phyloP scores from a whole-genome alignment of 2,113 vertebrate species.

The Gymnobelideus leadbeateri region DNA sequence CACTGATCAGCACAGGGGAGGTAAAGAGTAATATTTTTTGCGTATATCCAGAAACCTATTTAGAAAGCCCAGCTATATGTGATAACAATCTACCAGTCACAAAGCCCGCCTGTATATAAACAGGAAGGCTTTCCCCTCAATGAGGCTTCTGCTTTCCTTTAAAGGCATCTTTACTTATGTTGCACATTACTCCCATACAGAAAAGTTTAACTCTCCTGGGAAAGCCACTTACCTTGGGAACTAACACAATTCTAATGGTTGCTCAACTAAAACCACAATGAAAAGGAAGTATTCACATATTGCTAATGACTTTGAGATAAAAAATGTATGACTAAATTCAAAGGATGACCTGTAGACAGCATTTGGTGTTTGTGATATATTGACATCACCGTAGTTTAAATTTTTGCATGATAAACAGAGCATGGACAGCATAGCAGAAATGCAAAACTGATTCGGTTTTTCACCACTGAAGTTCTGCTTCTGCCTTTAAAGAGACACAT shows the following conservation, averaged over 20 bases:
- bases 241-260: neutral
- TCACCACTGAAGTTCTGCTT: neutral
- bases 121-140: neutral
- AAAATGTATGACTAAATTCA: conserved; percentile 9
- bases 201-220: neutral
- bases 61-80: neutral
- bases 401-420: neutral
- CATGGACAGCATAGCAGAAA: neutral
- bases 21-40: neutral
- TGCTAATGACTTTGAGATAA: neutral
- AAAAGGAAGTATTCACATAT: neutral
- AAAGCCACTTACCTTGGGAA: neutral
- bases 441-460: neutral
- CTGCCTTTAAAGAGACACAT: neutral
- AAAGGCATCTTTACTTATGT: neutral
- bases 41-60: neutral
- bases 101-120: neutral
- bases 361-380: neutral
- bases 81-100: neutral
- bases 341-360: neutral
- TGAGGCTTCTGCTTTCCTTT: neutral
- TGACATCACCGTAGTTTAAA: neutral
- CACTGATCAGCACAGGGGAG: neutral
- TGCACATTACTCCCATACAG: neutral
- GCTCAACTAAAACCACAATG: neutral